phyloP scores from a whole-genome alignment of 2,113 vertebrate genomes.

The Benitochromis conjunctus region DNA sequence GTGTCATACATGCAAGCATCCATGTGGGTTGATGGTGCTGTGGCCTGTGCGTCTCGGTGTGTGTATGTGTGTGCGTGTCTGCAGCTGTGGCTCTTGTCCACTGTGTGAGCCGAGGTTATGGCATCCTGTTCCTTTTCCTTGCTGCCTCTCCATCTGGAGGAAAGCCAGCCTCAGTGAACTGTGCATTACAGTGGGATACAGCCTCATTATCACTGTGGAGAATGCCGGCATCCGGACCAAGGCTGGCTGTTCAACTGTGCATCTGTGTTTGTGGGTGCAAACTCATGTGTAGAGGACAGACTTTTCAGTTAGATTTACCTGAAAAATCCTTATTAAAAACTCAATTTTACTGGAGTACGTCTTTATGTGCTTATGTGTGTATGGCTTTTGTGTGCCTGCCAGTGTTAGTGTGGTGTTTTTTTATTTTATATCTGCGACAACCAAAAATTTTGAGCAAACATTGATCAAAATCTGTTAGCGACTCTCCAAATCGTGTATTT shows the following conservation, averaged over 20 bases:
- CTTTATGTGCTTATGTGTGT: not conserved
- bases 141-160: slow-evolving; percentile 54
- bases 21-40: slow-evolving; percentile 31
- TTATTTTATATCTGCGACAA: not conserved
- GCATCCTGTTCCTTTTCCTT: slow-evolving; percentile 66
- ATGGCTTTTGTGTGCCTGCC: not conserved
- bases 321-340: not conserved
- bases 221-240: slow-evolving; percentile 32
- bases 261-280: not conserved
- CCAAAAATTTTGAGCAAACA: not conserved
- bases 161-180: slow-evolving; percentile 44
- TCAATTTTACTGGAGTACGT: not conserved
- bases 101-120: slow-evolving; percentile 47
- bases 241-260: slow-evolving; percentile 8
- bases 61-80: slow-evolving; percentile 12
- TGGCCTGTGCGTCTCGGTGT: slow-evolving; percentile 9
- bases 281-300: not conserved
- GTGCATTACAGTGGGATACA: slow-evolving; percentile 46
- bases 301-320: not conserved
- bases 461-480: not conserved
- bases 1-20: not conserved
- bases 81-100: slow-evolving; percentile 60
- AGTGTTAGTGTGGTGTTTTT: not conserved
- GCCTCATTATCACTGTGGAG: slow-evolving; percentile 45
- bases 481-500: not conserved